These are phyloP conservation scores for Gambusia yucatana DNA, from an alignment of 2,797 vertebrate species.

Conservation along the genomic window DNA sequence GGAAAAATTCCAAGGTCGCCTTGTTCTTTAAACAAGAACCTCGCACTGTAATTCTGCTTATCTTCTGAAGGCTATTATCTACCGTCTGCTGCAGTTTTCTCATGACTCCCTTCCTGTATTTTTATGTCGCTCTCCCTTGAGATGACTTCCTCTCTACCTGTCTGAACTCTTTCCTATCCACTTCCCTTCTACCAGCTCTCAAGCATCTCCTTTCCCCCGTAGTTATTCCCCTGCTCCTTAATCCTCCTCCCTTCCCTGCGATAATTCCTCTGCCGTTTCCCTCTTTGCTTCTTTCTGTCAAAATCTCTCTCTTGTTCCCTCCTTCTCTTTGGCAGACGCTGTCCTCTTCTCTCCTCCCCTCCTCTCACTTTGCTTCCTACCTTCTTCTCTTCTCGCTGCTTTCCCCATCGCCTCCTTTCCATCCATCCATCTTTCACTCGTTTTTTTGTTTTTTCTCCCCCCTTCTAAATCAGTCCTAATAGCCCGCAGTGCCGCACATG, in stretches of 20 bases:
- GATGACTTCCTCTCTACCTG: slow-evolving; percentile 46
- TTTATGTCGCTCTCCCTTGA: slow-evolving; percentile 42
- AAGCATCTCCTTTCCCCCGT: slow-evolving; percentile 62
- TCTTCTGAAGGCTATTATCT: slow-evolving; percentile 45
- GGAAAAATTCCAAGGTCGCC: neutral
- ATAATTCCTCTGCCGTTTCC: slow-evolving; percentile 58
- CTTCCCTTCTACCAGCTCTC: slow-evolving; percentile 44
- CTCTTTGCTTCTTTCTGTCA: slow-evolving; percentile 44
- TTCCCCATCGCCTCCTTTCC: slow-evolving; percentile 20
- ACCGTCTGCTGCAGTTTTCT: slow-evolving; percentile 5
- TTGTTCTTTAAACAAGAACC: neutral
- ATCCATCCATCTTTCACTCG: slow-evolving; percentile 15
- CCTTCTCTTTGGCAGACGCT: slow-evolving; percentile 32
- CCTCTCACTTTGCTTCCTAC: slow-evolving; percentile 15
- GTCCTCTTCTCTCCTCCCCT: slow-evolving; percentile 37
- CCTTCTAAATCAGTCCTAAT: slow-evolving; percentile 58
- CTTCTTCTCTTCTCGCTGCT: slow-evolving; percentile 24
- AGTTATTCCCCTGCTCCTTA: slow-evolving; percentile 52
- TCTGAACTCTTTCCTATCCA: slow-evolving; percentile 37
- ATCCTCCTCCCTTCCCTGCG: slow-evolving; percentile 54
- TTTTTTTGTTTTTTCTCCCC: neutral
- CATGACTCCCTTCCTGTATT: slow-evolving; percentile 10
- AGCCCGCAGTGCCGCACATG: slow-evolving; percentile 70
- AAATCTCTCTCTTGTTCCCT: slow-evolving; percentile 21
- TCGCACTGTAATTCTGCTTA: slow-evolving; percentile 12